Evolutionary conservation across 2,797 vertebrate species (phyloP).

Genomic region (Enteromius thamalakanensis): DNA sequence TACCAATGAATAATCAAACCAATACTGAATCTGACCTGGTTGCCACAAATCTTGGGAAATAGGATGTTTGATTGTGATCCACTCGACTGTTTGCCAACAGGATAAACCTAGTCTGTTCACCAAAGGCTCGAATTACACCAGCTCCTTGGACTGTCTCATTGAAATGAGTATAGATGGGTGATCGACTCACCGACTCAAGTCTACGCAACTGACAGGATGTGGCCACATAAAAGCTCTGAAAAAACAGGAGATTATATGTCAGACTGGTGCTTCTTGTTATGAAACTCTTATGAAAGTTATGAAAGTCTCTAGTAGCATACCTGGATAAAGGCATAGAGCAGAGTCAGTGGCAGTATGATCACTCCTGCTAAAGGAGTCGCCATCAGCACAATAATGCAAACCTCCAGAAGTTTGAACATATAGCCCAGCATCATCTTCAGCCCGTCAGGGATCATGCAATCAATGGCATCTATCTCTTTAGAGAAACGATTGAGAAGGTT

Average conservation of each 20-base stretch:
- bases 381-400: constrained; percentile 87
- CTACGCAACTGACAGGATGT: constrained; percentile 94
- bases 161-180: constrained; percentile 93
- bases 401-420: constrained; percentile 91
- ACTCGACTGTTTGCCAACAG: constrained; percentile 81
- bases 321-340: constrained; percentile 81
- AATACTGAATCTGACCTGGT: constrained; percentile 83
- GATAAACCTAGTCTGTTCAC: constrained; percentile 84
- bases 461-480: constrained; percentile 91
- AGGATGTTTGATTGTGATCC: constrained; percentile 88
- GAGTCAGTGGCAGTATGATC: constrained; percentile 84
- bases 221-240: constrained; percentile 90
- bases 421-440: constrained; percentile 89
- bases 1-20: neutral
- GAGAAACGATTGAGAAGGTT: constrained; percentile 93
- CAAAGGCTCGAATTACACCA: constrained; percentile 88
- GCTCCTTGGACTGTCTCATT: constrained; percentile 94
- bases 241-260: constrained; percentile 54
- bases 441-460: constrained; percentile 91
- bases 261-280: neutral
- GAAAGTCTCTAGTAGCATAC: constrained; percentile 16
- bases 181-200: constrained; percentile 90
- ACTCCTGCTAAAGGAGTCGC: constrained; percentile 85
- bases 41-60: constrained; percentile 90
- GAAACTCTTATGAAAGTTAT: neutral